These are phyloP conservation scores for Phyllostomus discolor DNA, from an alignment of 2,113 vertebrate genomes.

Conservation along the genomic window DNA sequence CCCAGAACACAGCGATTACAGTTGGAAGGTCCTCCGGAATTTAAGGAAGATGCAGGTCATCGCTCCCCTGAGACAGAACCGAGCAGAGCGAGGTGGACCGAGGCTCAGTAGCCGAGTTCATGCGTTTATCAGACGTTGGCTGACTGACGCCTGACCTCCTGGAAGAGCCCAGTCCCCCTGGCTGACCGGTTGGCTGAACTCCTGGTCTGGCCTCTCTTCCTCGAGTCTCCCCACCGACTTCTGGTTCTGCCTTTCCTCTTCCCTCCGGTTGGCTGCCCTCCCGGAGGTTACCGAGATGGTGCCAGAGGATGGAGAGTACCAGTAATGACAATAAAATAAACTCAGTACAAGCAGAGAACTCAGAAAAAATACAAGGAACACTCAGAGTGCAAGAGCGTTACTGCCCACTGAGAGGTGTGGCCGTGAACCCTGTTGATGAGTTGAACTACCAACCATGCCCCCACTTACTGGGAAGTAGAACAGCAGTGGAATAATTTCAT, in stretches of 20 bases:
- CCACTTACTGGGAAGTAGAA: background rate
- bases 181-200: conserved; percentile 65
- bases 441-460: conserved; percentile 13
- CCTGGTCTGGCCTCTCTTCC: conserved; percentile 43
- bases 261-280: conserved; percentile 54
- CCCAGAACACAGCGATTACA: conserved; percentile 28
- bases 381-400: background rate
- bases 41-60: conserved; percentile 41
- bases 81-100: background rate
- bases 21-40: conserved; percentile 28
- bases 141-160: conserved; percentile 69
- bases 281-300: background rate
- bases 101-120: conserved; percentile 67
- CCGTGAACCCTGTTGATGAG: background rate
- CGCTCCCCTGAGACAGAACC: conserved; percentile 33
- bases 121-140: conserved; percentile 71
- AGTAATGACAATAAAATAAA: conserved; percentile 61
- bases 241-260: conserved; percentile 49
- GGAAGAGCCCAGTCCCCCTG: conserved; percentile 27
- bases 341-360: conserved; percentile 22
- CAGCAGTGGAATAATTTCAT: background rate
- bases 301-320: conserved; percentile 62
- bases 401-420: background rate
- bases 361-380: conserved; percentile 20
- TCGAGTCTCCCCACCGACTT: conserved; percentile 27